phyloP scores from a whole-genome alignment of 1,140 invertebrate species.

The Lordiphosa collinella region DNA sequence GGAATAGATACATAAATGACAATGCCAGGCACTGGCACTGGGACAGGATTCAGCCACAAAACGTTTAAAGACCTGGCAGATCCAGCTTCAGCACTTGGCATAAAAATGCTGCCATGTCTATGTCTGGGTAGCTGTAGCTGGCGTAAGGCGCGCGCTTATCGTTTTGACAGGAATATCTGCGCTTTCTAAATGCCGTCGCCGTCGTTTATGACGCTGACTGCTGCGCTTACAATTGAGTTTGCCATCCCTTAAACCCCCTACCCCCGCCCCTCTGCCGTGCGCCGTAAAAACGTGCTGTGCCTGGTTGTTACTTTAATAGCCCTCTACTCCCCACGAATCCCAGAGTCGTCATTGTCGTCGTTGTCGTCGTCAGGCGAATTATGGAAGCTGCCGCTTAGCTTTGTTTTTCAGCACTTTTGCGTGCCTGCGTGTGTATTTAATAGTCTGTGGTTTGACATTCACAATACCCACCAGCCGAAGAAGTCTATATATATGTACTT shows the following conservation, averaged over 20 bases:
- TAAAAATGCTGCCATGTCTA: slow-evolving; percentile 54
- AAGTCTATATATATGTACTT: slow-evolving; percentile 28
- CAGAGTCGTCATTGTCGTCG: slow-evolving; percentile 39
- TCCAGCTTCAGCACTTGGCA: slow-evolving; percentile 56
- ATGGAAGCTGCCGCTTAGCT: slow-evolving; percentile 66
- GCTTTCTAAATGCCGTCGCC: slow-evolving; percentile 73
- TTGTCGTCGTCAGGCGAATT: slow-evolving; percentile 59
- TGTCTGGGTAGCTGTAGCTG: slow-evolving; percentile 3
- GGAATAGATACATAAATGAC: slow-evolving; percentile 78
- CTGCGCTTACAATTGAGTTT: slow-evolving; percentile 73
- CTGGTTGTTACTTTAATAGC: slow-evolving; percentile 76
- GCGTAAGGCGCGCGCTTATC: slow-evolving; percentile 65
- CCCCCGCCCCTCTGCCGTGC: background rate
- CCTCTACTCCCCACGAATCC: slow-evolving; percentile 72
- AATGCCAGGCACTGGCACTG: slow-evolving; percentile 44
- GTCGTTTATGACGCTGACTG: slow-evolving; percentile 74
- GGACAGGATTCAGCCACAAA: slow-evolving; percentile 49
- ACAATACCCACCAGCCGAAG: slow-evolving; percentile 30
- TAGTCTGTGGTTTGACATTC: slow-evolving; percentile 75
- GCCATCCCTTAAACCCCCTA: slow-evolving; percentile 7
- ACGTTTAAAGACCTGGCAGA: slow-evolving; percentile 61
- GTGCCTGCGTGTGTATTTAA: slow-evolving; percentile 75
- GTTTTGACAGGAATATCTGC: slow-evolving; percentile 77
- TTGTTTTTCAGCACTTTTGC: slow-evolving; percentile 74
- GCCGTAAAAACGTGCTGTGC: slow-evolving; percentile 75